Evolutionary conservation across 2,888 invertebrate species (phyloP).

Genomic region (Zygogramma bicolorata): DNA sequence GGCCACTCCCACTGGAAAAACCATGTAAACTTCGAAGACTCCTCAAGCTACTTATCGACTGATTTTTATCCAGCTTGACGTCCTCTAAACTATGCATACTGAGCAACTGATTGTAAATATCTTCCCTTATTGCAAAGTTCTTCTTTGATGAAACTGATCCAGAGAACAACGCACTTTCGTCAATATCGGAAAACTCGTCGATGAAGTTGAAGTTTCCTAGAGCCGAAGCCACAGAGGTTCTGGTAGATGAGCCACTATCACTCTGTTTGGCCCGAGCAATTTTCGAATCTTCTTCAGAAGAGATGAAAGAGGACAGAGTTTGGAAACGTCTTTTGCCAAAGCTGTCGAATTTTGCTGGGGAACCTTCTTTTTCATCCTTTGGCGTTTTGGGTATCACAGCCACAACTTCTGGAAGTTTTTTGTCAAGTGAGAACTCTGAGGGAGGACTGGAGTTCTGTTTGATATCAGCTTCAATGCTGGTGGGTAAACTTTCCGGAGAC

Average conservation of each 20-base stretch:
- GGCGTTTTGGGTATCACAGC: slow-evolving; percentile 55
- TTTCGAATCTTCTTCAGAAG: slow-evolving; percentile 43
- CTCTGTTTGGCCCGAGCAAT: slow-evolving; percentile 37
- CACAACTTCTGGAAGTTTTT: slow-evolving; percentile 56
- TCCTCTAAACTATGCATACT: slow-evolving; percentile 49
- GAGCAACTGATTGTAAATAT: slow-evolving; percentile 50
- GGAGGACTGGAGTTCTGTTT: not conserved
- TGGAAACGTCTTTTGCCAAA: slow-evolving; percentile 56
- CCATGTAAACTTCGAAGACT: slow-evolving; percentile 57
- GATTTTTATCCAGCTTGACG: slow-evolving; percentile 39
- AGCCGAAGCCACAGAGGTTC: slow-evolving; percentile 47
- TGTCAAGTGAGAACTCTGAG: slow-evolving; percentile 15
- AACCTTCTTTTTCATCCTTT: slow-evolving; percentile 34
- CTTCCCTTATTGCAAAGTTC: slow-evolving; percentile 32
- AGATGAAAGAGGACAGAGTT: slow-evolving; percentile 52
- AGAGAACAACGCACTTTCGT: slow-evolving; percentile 52
- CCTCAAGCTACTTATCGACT: slow-evolving; percentile 55
- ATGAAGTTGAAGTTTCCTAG: slow-evolving; percentile 45
- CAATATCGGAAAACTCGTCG: slow-evolving; percentile 54
- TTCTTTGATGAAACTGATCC: slow-evolving; percentile 44
- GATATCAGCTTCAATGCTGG: not conserved
- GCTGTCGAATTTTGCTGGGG: slow-evolving; percentile 51
- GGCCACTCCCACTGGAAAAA: slow-evolving; percentile 51
- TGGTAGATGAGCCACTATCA: slow-evolving; percentile 39
- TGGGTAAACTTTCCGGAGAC: not conserved